These are phyloP conservation scores for Myotis planiceps DNA, from an alignment of 2,797 vertebrate genomes.

Conservation along the genomic window DNA sequence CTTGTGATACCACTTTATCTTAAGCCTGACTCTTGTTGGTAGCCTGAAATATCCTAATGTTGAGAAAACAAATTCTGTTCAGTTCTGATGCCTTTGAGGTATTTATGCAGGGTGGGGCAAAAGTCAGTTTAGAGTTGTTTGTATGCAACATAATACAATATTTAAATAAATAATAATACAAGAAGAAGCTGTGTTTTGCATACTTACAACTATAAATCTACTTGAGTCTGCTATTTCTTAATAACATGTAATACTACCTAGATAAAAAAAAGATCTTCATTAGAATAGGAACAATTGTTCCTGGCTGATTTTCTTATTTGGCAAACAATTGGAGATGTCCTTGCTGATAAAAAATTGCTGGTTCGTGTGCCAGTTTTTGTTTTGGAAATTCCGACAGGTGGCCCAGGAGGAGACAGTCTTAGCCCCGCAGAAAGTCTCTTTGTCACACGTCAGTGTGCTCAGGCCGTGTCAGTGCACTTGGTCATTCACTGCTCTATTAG, in stretches of 20 bases:
- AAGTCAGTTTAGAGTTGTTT: neutral
- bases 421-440: neutral
- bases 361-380: neutral
- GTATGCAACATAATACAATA: neutral
- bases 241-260: neutral
- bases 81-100: neutral
- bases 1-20: neutral
- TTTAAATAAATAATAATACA: neutral
- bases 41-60: neutral
- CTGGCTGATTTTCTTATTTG: neutral
- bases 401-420: neutral
- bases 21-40: neutral
- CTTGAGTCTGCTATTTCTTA: neutral
- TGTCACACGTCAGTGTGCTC: neutral
- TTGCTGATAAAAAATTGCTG: neutral
- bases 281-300: neutral
- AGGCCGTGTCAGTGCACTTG: neutral
- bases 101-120: neutral
- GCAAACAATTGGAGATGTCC: neutral
- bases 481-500: neutral
- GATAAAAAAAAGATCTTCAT: neutral
- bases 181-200: neutral
- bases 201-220: neutral
- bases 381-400: neutral
- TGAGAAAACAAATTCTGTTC: neutral